These are phyloP conservation scores for Xanthia icteritia DNA, from an alignment of 2,888 invertebrate species.

Conservation along the genomic window DNA sequence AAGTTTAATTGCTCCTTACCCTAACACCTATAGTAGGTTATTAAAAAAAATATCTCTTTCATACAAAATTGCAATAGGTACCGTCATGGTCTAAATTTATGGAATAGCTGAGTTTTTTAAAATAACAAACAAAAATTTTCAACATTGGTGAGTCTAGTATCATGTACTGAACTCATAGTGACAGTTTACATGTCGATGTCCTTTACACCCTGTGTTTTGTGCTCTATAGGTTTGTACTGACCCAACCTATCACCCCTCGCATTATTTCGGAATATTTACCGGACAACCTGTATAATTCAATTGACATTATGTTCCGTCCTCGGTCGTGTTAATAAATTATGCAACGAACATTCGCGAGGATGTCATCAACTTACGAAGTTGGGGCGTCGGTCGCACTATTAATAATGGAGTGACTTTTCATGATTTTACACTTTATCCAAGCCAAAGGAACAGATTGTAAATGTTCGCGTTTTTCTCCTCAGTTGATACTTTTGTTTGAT, in stretches of 20 bases:
- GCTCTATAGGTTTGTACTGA: no score
- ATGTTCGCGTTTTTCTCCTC: conserved; percentile 9
- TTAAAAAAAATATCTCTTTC: no score
- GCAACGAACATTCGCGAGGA: conserved; percentile 44
- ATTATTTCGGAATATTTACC: neutral
- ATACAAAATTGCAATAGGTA: no score
- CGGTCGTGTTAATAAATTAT: conserved; percentile 58
- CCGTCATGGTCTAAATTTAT: no score
- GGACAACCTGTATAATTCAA: conserved; percentile 52
- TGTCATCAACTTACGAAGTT: conserved; percentile 47
- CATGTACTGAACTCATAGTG: no score
- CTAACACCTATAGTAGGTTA: no score
- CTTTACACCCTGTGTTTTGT: neutral
- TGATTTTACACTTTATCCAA: conserved; percentile 37
- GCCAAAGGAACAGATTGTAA: conserved; percentile 15
- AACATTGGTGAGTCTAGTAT: no score
- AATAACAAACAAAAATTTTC: no score
- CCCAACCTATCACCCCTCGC: neutral
- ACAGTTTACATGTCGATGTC: no score
- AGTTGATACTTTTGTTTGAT: neutral
- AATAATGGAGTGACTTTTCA: conserved; percentile 40
- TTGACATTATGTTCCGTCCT: conserved; percentile 41
- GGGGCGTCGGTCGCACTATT: conserved; percentile 29
- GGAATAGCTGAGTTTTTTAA: no score
- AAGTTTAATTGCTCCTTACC: no score